Percentiles rank a stretch among this genome's conserved stretches.
Evolutionary conservation across 2,888 invertebrate species (phyloP).

Genomic region (Pecten maximus): DNA sequence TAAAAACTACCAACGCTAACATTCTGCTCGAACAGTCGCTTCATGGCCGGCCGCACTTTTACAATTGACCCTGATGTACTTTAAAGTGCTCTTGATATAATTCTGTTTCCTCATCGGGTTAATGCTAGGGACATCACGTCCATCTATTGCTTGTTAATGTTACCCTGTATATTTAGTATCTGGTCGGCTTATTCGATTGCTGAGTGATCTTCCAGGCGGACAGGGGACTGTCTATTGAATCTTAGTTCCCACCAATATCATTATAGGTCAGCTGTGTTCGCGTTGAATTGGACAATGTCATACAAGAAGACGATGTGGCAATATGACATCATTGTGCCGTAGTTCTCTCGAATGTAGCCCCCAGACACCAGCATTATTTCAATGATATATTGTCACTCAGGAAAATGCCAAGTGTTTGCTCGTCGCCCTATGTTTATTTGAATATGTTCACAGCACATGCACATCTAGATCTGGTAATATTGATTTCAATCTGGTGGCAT

Average conservation of each 20-base stretch:
- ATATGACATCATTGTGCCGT: background rate
- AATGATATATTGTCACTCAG: background rate
- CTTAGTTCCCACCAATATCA: background rate
- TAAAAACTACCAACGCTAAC: background rate
- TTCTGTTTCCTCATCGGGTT: background rate
- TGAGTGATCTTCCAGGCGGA: background rate
- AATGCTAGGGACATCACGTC: background rate
- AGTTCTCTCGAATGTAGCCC: background rate
- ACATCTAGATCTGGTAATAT: too few species aligned
- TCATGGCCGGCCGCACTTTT: background rate
- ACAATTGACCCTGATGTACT: background rate
- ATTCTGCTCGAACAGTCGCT: background rate
- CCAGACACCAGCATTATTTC: background rate
- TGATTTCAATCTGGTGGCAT: too few species aligned
- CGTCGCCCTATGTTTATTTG: too few species aligned
- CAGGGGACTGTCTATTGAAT: background rate
- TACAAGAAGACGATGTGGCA: background rate
- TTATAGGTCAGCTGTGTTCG: background rate
- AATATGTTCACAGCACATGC: too few species aligned
- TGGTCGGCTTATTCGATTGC: conserved; percentile 1
- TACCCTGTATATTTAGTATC: background rate
- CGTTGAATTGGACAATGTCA: background rate
- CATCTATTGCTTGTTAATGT: background rate
- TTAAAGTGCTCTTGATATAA: background rate
- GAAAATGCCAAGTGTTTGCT: background rate